A percentile compares a stretch with the other conserved stretches of the same genome.
These are phyloP conservation scores for Conus ventricosus DNA, from an alignment of 1,140 invertebrate species.

Conservation along the genomic window DNA sequence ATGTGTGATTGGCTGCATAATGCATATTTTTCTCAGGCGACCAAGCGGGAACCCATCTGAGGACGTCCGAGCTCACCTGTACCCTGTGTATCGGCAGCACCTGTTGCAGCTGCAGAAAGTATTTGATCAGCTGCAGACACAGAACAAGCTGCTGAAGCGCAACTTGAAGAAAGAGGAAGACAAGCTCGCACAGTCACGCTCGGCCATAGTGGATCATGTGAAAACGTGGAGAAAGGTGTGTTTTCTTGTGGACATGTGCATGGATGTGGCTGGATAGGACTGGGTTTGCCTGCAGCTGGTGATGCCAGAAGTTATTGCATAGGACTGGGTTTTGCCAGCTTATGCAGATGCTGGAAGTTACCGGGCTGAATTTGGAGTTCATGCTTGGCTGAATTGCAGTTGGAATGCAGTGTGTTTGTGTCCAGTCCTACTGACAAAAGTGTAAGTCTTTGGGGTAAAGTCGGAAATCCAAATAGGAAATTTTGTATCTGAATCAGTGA, in stretches of 20 bases:
- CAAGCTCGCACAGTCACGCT: neutral
- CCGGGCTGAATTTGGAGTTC: too few relatives aligned
- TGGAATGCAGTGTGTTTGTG: too few relatives aligned
- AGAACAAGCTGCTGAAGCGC: slow-evolving; percentile 6
- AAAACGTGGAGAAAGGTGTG: slow-evolving; percentile 5
- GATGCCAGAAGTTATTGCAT: too few relatives aligned
- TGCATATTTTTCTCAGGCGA: neutral
- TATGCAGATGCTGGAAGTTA: too few relatives aligned
- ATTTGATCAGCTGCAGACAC: slow-evolving; percentile 24
- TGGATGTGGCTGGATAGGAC: neutral
- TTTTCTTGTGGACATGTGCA: neutral
- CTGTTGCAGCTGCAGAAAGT: slow-evolving; percentile 23
- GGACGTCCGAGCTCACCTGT: neutral
- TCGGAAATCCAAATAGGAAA: too few relatives aligned
- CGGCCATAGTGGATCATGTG: neutral
- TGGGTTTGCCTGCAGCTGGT: neutral
- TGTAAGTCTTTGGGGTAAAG: too few relatives aligned
- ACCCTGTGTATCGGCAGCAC: neutral
- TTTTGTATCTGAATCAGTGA: too few relatives aligned
- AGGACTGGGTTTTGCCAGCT: too few relatives aligned
- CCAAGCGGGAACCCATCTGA: neutral
- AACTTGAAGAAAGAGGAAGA: neutral
- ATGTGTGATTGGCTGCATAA: too few relatives aligned
- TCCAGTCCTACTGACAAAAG: too few relatives aligned
- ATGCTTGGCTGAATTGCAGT: too few relatives aligned